Base-by-base conservation (phyloP, 2,113 vertebrate genomes). In the Phodopus roborovskii region DNA sequence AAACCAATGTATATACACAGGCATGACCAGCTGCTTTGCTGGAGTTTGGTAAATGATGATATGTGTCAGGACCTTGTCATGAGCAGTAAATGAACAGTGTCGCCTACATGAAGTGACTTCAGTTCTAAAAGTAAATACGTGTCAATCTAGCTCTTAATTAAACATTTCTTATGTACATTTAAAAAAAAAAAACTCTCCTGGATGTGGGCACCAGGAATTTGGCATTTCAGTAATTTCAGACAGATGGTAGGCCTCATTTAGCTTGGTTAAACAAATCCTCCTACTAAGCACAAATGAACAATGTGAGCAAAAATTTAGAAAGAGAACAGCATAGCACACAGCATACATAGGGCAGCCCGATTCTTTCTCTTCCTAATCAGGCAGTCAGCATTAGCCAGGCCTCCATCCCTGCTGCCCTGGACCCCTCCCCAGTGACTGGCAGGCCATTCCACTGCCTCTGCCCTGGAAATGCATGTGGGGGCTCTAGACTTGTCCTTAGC, bases 201-300 rank as follows among this genome's bases (percentile, higher is more conserved):
- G 58, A 68, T 82, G 42, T 62, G 68, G 58, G 81, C 75, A 75
- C 68, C 58, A 73, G 83, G 70, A 88, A 71, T 83, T 83, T 95
- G 82, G 96, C 91, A 78, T 84, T 48, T 71, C n/a, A 12, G 3
- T 83, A n/a, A 83, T 93, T 22, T 88, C 62, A 71, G 56, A 56
- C 75, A 96, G 75, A 96, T 96, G 83, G 75, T 62, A 56, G 62
- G 53, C 75, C 70, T 95, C 82, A 26, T 62, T 95, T 89, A 88
- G 83, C 82, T 95, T 62, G 64, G 91, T 62, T 81, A 60, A 88
- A 93, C 82, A 91, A 56, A 56, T 56, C 50, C 83, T 71, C 83
- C 60, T 62, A 22, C 90, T 83, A 60, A 73, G 36, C 53, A 70
- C 87, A 95, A 88, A 86, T 50, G 73, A 64, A 84, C 85, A 78